phyloP scores from a whole-genome alignment of 2,113 vertebrate genomes.

The Tragelaphus imberbis region DNA sequence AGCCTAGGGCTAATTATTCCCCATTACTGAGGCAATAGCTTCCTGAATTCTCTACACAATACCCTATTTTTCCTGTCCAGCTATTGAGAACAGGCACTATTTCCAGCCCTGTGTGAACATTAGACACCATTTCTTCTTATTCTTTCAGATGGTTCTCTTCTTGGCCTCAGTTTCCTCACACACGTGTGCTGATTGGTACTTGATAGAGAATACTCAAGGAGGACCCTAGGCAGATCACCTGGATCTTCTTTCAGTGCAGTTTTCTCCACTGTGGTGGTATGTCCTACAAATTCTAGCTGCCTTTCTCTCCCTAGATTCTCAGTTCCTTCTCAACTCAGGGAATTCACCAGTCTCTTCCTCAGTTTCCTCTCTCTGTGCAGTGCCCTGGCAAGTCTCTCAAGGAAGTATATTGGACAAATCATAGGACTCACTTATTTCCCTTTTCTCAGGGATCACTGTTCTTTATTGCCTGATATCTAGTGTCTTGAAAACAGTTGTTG shows the following conservation, averaged over 20 bases:
- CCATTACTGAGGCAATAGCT: background rate
- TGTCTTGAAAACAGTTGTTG: background rate
- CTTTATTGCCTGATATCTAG: background rate
- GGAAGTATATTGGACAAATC: background rate
- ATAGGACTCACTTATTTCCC: background rate
- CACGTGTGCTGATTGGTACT: background rate
- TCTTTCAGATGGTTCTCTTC: background rate
- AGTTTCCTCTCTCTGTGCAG: background rate
- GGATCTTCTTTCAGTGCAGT: background rate
- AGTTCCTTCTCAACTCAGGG: background rate
- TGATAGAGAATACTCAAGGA: background rate
- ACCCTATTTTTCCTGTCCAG: background rate
- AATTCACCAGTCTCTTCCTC: background rate
- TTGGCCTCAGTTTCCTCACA: background rate
- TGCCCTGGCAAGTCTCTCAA: background rate
- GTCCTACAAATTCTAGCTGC: background rate
- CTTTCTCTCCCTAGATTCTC: background rate
- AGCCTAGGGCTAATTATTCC: background rate
- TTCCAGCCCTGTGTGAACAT: background rate
- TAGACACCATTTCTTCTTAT: background rate
- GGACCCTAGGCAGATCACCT: background rate
- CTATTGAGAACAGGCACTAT: background rate
- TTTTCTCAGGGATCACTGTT: background rate
- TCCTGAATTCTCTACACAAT: background rate
- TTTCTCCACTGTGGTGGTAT: background rate